Percentiles rank a stretch among this genome's conserved stretches.
Conservation (phyloP, 2,113 vertebrate species). For the Embiotoca jacksoni region DNA sequence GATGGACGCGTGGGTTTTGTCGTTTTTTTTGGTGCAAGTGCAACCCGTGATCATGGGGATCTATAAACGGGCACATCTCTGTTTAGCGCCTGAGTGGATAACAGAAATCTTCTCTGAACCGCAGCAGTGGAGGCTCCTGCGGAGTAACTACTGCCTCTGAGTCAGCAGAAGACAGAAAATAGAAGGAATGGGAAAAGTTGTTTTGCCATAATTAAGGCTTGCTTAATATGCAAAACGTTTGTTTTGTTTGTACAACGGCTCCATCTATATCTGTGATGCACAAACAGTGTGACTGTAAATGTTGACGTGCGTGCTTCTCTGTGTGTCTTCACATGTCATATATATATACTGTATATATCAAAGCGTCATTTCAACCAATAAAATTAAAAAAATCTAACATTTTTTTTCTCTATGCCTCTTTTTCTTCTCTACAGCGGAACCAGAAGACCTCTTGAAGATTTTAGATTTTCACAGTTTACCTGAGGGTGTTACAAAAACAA, state of each 20-base stretch:
- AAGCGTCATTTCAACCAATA: neutral
- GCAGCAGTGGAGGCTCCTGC: conserved; percentile 43
- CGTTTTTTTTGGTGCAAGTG: conserved; percentile 14
- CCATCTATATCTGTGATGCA: neutral
- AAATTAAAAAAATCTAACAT: conserved; percentile 27
- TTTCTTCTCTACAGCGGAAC: conserved; percentile 85
- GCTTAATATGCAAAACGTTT: conserved; percentile 16
- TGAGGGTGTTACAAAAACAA: conserved; percentile 93
- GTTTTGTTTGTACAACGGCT: neutral
- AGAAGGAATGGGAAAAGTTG: conserved; percentile 7
- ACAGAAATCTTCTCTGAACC: conserved; percentile 52
- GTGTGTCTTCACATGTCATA: neutral
- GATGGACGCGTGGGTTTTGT: conserved; percentile 45
- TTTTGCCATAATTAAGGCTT: conserved; percentile 26
- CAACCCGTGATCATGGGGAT: conserved; percentile 68
- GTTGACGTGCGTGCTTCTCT: neutral
- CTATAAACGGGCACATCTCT: conserved; percentile 72
- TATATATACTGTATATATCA: too few species aligned
- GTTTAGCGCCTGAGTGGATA: conserved; percentile 60
- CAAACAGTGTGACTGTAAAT: neutral
- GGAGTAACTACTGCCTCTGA: conserved; percentile 45
- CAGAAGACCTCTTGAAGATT: conserved; percentile 96
- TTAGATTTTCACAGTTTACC: conserved; percentile 98
- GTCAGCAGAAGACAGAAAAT: conserved; percentile 56
- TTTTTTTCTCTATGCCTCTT: conserved; percentile 6